These are phyloP conservation scores for Steinernema feltiae DNA, from an alignment of 1,140 invertebrate species.

Conservation along the genomic window DNA sequence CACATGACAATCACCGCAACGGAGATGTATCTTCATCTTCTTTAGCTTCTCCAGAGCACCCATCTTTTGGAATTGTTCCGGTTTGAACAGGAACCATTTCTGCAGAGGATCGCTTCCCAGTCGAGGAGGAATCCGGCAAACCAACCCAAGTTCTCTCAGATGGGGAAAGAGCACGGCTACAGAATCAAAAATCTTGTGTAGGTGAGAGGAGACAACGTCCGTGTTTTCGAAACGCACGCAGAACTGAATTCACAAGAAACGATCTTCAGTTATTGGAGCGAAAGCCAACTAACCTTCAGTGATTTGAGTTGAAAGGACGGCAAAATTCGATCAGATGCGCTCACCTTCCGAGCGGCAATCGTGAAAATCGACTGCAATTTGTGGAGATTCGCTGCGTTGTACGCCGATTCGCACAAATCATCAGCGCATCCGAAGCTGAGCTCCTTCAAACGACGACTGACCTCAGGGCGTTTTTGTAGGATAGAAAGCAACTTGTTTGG, in stretches of 20 bases:
- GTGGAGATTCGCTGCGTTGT: neutral
- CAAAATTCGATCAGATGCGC: neutral
- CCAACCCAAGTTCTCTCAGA: neutral
- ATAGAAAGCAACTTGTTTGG: neutral
- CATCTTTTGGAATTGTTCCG: neutral
- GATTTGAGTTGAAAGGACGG: neutral
- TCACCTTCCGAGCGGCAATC: neutral
- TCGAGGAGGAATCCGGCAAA: constrained; percentile 6
- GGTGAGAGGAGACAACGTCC: neutral
- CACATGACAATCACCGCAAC: neutral
- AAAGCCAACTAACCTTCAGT: neutral
- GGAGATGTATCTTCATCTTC: neutral
- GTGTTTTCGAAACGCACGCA: neutral
- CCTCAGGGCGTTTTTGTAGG: neutral
- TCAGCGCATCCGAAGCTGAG: neutral
- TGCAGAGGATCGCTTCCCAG: neutral
- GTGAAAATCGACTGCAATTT: neutral
- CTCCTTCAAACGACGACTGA: neutral
- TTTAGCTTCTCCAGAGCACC: neutral
- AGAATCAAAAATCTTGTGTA: neutral
- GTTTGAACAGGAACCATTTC: neutral
- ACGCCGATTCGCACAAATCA: neutral
- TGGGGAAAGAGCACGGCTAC: neutral
- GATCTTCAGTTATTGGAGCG: neutral
- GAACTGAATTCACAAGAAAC: neutral